Evolutionary conservation across 2,888 invertebrate species (phyloP), one percentile per base, ranked within the genome.

Genomic region (Acleris cristana): DNA sequence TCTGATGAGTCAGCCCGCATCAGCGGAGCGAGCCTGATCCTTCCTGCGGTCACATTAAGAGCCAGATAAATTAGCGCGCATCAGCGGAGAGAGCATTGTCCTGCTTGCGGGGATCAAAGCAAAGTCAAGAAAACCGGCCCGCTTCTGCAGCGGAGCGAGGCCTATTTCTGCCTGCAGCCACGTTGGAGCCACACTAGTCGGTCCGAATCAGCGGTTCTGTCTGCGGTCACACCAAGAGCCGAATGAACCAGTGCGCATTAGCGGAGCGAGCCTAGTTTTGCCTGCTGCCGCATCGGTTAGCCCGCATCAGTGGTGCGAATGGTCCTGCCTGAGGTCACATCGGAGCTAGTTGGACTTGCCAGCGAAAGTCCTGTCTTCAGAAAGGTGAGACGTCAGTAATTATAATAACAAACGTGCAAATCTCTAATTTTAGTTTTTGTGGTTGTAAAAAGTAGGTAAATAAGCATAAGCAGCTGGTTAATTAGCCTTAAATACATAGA

Each of bases 181-280:
- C 40, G 10, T 1, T 3, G 3, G 44, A 2, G n/a, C 18, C 18
- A 5, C 12, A 14, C 10, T 10, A n/a, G n/a, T n/a, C n/a, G 2
- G 34, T 34, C 45, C 14, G 45, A 3, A n/a, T 45, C 45, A n/a
- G 16, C 7, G 45, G 10, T 40, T 10, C 12, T 14, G 4, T 14
- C 40, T 40, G 40, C 14, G 3, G 14, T 14, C 14, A 14, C 40
- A 40, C 3, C 14, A 45, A 5, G n/a, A 44, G 44, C n/a, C n/a
- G n/a, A n/a, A n/a, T n/a, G n/a, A n/a, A n/a, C n/a, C n/a, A 16
- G 44, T 3, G 2, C 44, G 44, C 44, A 44, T 16, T 6, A 4
- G 26, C 48, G 45, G 45, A 23, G 59, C 60, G 18, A 60, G 40
- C 18, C 52, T 34, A 23, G 21, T 51, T 51, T 19, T 34, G 51